Evolutionary conservation across 2,888 invertebrate genomes (phyloP).

Genomic region (Cantharis flavilabris): DNA sequence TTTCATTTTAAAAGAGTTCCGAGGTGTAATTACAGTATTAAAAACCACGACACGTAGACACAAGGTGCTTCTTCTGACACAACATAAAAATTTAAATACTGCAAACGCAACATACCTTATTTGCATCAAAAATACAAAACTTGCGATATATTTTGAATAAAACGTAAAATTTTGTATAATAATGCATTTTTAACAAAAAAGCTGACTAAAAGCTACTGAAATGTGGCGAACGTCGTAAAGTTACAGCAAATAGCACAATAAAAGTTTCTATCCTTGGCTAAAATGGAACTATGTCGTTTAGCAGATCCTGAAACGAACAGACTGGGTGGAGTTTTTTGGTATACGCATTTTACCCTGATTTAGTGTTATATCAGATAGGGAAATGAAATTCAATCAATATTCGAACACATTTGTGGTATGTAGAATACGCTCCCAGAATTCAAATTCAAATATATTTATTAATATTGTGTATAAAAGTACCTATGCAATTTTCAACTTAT

Average conservation of each 20-base stretch:
- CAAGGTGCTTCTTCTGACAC: background rate
- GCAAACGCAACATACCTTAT: background rate
- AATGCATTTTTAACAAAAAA: constrained; percentile 9
- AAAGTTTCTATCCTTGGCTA: constrained; percentile 18
- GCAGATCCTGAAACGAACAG: constrained; percentile 22
- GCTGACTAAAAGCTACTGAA: constrained; percentile 15
- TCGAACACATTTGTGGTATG: constrained; percentile 22
- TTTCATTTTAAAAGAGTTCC: background rate
- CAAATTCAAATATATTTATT: constrained; percentile 1
- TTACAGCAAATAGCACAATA: constrained; percentile 15
- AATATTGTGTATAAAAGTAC: background rate
- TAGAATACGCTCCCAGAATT: constrained; percentile 8
- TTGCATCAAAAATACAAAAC: background rate
- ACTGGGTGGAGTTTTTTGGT: constrained; percentile 22
- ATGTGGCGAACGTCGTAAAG: constrained; percentile 17
- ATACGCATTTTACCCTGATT: constrained; percentile 26
- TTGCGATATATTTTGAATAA: background rate
- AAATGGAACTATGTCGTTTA: constrained; percentile 16
- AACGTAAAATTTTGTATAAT: background rate
- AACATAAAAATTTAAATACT: background rate
- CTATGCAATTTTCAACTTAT: background rate
- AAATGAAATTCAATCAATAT: constrained; percentile 27
- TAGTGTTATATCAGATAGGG: constrained; percentile 23
- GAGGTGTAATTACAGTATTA: background rate
- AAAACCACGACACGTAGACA: background rate